Conservation (phyloP, 2,888 invertebrate genomes). For the Synergus umbraculus region DNA sequence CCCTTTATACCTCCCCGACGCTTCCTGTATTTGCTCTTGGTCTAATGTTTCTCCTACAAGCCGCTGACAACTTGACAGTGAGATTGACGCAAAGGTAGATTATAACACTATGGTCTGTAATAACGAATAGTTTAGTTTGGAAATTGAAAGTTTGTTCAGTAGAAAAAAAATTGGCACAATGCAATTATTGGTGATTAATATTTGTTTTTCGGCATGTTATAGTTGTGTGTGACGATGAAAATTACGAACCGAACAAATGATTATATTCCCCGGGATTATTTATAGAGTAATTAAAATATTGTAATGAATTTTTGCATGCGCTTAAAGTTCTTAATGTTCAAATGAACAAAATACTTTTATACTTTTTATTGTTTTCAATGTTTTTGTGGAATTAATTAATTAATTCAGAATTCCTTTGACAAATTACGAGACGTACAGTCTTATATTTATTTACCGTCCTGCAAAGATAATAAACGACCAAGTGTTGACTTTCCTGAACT, state of each 20-base stretch:
- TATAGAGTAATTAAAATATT: no score
- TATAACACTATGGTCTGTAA: background rate
- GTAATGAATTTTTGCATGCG: no score
- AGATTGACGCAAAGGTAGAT: slow-evolving; percentile 14
- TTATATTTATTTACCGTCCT: slow-evolving; percentile 13
- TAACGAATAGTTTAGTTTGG: background rate
- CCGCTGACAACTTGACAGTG: slow-evolving; percentile 26
- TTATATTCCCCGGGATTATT: no score
- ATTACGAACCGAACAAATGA: no score
- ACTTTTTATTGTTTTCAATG: no score
- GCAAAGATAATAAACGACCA: slow-evolving; percentile 33
- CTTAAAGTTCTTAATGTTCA: no score
- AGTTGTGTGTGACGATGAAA: no score
- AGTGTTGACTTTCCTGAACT: slow-evolving; percentile 36
- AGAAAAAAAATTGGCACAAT: no score
- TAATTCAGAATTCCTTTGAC: slow-evolving; percentile 28
- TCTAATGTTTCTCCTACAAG: slow-evolving; percentile 35
- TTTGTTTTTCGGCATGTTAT: no score
- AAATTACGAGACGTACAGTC: slow-evolving; percentile 6
- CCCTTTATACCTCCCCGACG: background rate
- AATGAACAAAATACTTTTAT: no score
- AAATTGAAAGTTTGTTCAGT: background rate
- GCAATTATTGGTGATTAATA: no score
- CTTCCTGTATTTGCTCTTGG: slow-evolving; percentile 36
- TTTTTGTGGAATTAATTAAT: background rate